Conservation (phyloP, 2,888 invertebrate genomes). For the Volucella inanis region DNA sequence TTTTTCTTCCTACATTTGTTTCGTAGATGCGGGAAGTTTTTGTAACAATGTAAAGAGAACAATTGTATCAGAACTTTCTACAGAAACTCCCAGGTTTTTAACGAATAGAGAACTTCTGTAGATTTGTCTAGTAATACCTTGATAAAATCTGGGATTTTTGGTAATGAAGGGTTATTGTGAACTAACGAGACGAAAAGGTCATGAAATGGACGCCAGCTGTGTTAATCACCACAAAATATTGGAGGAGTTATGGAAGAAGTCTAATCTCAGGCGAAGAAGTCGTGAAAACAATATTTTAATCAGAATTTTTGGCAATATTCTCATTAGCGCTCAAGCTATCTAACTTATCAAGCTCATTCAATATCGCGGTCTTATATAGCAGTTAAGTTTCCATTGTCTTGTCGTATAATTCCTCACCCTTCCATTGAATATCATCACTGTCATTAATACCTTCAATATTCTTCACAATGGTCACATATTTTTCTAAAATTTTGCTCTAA, state of each 20-base stretch:
- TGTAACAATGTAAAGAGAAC: slow-evolving; percentile 7
- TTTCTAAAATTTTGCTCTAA: slow-evolving; percentile 17
- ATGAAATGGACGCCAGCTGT: slow-evolving; percentile 28
- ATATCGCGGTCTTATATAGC: not conserved
- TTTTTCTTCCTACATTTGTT: slow-evolving; percentile 38
- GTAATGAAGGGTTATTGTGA: slow-evolving; percentile 1
- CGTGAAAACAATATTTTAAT: not conserved
- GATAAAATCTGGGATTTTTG: slow-evolving; percentile 2
- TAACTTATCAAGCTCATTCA: slow-evolving; percentile 10
- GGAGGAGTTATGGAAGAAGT: slow-evolving; percentile 17
- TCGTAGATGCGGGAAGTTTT: too few relatives aligned
- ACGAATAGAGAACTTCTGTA: slow-evolving; percentile 1
- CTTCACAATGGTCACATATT: slow-evolving; percentile 14
- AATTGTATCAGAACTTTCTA: slow-evolving; percentile 9
- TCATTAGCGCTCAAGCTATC: not conserved
- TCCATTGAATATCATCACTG: too few relatives aligned
- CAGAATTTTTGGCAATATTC: not conserved
- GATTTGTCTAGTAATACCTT: slow-evolving; percentile 21
- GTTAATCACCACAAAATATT: slow-evolving; percentile 8
- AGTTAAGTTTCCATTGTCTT: slow-evolving; percentile 15
- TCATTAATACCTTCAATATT: too few relatives aligned
- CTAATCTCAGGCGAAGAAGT: not conserved
- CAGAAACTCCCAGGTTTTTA: not conserved
- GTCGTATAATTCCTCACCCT: slow-evolving; percentile 13
- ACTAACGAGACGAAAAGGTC: slow-evolving; percentile 14